A percentile compares a stretch with the other conserved stretches of the same genome.
phyloP scores from a whole-genome alignment of 2,113 vertebrate species.

The Vireo altiloquus region DNA sequence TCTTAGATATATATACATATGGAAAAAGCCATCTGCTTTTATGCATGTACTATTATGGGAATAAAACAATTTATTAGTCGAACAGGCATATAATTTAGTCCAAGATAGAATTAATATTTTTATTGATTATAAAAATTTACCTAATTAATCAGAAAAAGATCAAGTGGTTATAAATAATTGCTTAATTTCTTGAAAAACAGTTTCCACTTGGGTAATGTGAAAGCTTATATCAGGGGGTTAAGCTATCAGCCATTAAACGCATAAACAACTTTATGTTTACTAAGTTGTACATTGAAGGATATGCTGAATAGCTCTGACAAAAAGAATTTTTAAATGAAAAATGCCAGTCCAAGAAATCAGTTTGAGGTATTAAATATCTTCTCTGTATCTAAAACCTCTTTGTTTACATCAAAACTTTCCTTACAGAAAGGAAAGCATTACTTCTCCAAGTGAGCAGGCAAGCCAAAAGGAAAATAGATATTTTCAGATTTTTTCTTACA shows the following conservation, averaged over 20 bases:
- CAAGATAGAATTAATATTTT: not conserved
- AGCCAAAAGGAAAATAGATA: not conserved
- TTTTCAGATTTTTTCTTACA: not conserved
- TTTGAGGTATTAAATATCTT: not conserved
- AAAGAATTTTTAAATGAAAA: not conserved
- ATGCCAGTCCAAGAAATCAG: not conserved
- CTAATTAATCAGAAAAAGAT: not conserved
- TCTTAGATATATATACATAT: not conserved
- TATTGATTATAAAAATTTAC: not conserved
- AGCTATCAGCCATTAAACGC: not conserved
- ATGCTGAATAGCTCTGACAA: not conserved
- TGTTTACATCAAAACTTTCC: not conserved
- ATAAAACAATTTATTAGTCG: not conserved
- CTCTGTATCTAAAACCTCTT: not conserved
- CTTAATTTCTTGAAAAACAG: not conserved
- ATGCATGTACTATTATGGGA: not conserved
- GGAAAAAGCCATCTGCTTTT: not conserved
- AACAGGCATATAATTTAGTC: not conserved
- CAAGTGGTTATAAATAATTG: not conserved
- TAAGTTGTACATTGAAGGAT: not conserved
- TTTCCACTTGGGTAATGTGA: not conserved
- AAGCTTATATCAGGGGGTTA: not conserved
- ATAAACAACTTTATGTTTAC: not conserved
- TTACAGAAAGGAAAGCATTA: not conserved
- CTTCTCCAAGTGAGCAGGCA: not conserved